Percentiles rank a stretch among this genome's conserved stretches.
Conservation (phyloP, 2,113 vertebrate species). For the Otis tarda region DNA sequence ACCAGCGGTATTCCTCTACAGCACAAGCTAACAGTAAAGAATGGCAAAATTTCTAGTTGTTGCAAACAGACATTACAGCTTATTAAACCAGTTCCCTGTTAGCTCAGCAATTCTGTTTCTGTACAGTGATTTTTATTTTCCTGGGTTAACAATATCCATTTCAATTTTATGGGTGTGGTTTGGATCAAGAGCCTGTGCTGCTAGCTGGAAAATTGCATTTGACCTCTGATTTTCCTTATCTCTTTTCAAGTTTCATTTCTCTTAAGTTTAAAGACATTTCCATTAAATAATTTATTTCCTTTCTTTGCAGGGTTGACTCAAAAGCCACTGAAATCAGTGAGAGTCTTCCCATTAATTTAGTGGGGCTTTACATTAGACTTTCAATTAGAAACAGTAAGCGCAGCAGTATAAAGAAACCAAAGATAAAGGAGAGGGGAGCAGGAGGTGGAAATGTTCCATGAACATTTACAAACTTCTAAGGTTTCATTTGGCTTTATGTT, state of each 20-base stretch:
- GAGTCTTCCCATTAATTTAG: neutral
- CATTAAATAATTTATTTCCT: slow-evolving; percentile 37
- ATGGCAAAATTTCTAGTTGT: neutral
- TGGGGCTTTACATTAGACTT: slow-evolving; percentile 1
- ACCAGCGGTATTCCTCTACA: neutral
- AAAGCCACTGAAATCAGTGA: neutral
- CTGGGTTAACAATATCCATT: neutral
- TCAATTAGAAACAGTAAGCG: slow-evolving; percentile 41
- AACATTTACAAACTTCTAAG: slow-evolving; percentile 65
- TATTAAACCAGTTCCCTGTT: neutral
- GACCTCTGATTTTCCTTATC: slow-evolving; percentile 31
- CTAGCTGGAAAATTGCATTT: slow-evolving; percentile 31
- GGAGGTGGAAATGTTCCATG: slow-evolving; percentile 44
- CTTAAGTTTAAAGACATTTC: slow-evolving; percentile 23
- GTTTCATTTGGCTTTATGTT: slow-evolving; percentile 59
- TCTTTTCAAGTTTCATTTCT: slow-evolving; percentile 2
- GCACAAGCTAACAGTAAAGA: neutral
- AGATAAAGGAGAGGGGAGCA: slow-evolving; percentile 32
- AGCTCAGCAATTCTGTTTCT: neutral
- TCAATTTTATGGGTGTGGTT: neutral
- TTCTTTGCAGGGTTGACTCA: slow-evolving; percentile 3
- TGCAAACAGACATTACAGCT: neutral
- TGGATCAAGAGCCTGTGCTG: slow-evolving; percentile 2
- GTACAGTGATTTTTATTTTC: neutral
- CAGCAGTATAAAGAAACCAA: slow-evolving; percentile 49